Evolutionary conservation across 2,113 vertebrate genomes (phyloP), one percentile per base, ranked within the genome.

Genomic region (Nematolebias whitei): DNA sequence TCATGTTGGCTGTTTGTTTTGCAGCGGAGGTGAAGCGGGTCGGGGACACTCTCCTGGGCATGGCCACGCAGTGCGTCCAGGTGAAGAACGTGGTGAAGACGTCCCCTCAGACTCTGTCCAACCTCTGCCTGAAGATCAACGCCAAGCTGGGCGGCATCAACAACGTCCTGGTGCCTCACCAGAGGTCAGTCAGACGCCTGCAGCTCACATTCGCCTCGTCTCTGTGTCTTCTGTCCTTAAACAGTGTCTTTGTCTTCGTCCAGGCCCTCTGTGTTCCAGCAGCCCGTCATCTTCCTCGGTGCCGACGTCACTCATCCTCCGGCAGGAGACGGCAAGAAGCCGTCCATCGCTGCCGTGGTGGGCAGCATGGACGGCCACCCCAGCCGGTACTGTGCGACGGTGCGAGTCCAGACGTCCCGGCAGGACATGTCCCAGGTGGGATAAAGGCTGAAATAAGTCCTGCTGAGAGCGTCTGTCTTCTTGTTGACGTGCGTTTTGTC

Each of bases 31-130:
- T 99, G 12, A 99, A 99, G 87, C 93, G 98, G 7, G 97, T 99
- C 39, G 98, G 98, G 22, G 98, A 99, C 83, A 99, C 97, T 0
- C 94, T 99, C 3, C 92, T 99, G 12, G 98, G 97, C 63, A 99
- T 99, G 97, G 98, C 98, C 69, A 99, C 98, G 12, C 98, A 99
- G 76, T 99, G 98, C 53, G 97, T 99, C 45, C 98, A 99, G 81
- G 97, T 98, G 87, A 99, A 99, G 91, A 99, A 99, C 1, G 98
- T 99, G 58, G 97, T 98, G 66, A 98, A 99, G 92, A 99, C 98
- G 3, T 99, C 98, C 24, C 98, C 98, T 2, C 98, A 99, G 88
- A 99, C 97, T 0, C 94, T 99, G 51, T 99, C 98, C 71, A 99
- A 99, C 87, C 94, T 99, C 84, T 99, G 97, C 89, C 94, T 99